Conservation (phyloP, 2,888 invertebrate genomes). For the Dicycla oo region DNA sequence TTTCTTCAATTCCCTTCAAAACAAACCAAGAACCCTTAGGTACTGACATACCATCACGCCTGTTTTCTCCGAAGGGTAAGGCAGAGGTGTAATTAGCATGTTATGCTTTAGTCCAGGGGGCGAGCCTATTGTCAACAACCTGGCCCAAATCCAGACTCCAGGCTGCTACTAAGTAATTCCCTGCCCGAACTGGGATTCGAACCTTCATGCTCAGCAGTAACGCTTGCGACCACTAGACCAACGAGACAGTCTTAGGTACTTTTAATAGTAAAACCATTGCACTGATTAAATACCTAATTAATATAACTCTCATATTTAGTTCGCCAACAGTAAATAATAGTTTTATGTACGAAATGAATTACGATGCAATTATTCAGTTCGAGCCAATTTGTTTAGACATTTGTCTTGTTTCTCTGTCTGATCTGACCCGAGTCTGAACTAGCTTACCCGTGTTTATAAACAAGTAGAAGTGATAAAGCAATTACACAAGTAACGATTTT, state of each 20-base stretch:
- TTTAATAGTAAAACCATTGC: conserved; percentile 5
- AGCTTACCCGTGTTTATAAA: no score
- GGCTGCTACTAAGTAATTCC: background rate
- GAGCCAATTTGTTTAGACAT: conserved; percentile 42
- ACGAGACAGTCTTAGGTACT: background rate
- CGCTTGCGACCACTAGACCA: background rate
- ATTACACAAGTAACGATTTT: no score
- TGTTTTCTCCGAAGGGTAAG: no score
- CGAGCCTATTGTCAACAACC: background rate
- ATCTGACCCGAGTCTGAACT: conserved; percentile 21
- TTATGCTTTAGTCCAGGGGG: no score
- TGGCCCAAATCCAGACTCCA: background rate
- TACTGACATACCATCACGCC: background rate
- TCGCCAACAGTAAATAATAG: conserved; percentile 23
- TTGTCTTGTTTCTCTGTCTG: conserved; percentile 29
- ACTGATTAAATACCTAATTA: conserved; percentile 26
- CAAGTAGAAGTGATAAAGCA: no score
- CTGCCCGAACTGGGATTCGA: no score
- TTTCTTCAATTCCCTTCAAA: conserved; percentile 27
- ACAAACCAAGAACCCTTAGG: background rate
- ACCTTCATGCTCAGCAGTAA: background rate
- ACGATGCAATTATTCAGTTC: conserved; percentile 41
- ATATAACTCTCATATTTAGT: conserved; percentile 26
- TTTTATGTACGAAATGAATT: conserved; percentile 24
- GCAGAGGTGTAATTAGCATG: no score